phyloP scores from a whole-genome alignment of 2,797 vertebrate genomes.

The Pelobates cultripes region DNA sequence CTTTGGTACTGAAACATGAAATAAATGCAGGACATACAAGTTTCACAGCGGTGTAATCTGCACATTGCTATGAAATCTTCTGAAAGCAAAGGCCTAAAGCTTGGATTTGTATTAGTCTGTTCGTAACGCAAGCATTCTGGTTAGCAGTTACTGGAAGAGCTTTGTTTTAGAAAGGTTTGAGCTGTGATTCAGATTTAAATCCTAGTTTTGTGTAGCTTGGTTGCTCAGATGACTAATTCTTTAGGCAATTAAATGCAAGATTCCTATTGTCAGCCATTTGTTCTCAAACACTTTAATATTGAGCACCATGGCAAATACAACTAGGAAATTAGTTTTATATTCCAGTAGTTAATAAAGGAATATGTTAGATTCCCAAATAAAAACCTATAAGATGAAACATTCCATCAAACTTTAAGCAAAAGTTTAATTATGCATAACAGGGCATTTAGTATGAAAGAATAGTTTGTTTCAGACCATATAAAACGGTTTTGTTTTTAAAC shows the following conservation, averaged over 20 bases:
- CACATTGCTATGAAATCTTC: neutral
- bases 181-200: conserved; percentile 36
- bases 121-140: neutral
- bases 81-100: neutral
- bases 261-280: conserved; percentile 34
- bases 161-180: conserved; percentile 16
- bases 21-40: neutral
- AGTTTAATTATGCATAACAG: too few relatives aligned
- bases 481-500: too few relatives aligned
- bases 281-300: neutral
- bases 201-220: conserved; percentile 20
- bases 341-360: too few relatives aligned
- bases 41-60: conserved; percentile 29
- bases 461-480: too few relatives aligned
- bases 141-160: conserved; percentile 30
- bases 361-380: too few relatives aligned
- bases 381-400: too few relatives aligned
- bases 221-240: neutral
- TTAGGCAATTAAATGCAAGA: conserved; percentile 24
- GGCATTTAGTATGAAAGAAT: too few relatives aligned
- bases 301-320: too few relatives aligned
- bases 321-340: too few relatives aligned
- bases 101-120: conserved; percentile 22
- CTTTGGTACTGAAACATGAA: neutral
- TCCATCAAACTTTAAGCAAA: too few relatives aligned